Conservation (phyloP, 2,797 vertebrate genomes). For the Macrochelys suwanniensis region DNA sequence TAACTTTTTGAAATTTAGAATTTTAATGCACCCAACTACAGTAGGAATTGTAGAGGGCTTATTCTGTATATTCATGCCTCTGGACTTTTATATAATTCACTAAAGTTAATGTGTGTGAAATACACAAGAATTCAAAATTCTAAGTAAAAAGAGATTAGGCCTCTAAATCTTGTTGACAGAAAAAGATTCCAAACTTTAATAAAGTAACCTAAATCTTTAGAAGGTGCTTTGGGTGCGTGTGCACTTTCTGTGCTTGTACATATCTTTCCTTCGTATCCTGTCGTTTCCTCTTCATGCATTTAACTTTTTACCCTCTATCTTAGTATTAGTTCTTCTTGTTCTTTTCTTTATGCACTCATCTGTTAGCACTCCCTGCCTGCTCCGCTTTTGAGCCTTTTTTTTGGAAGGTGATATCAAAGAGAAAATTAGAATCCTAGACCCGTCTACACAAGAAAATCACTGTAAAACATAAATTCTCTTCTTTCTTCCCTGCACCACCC, state of each 20-base stretch:
- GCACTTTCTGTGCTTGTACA: background rate
- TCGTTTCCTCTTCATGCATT: background rate
- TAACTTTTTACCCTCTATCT: background rate
- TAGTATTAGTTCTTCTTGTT: background rate
- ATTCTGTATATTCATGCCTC: background rate
- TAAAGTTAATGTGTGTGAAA: background rate
- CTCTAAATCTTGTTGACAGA: background rate
- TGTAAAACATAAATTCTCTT: background rate
- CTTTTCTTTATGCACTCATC: background rate
- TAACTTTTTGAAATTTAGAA: background rate
- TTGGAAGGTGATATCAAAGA: background rate
- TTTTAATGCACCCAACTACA: background rate
- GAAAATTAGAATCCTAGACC: background rate
- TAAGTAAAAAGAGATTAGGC: background rate
- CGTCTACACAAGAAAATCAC: background rate
- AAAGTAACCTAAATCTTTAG: background rate
- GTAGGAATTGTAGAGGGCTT: accelerated
- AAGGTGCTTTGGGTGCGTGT: background rate
- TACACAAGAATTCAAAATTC: background rate
- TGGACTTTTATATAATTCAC: background rate
- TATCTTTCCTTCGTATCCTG: background rate
- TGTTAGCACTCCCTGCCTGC: background rate
- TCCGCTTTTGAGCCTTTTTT: background rate
- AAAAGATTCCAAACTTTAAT: accelerated
- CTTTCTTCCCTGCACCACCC: background rate